Evolutionary conservation across 2,113 vertebrate genomes (phyloP).

Genomic region (Cariama cristata): DNA sequence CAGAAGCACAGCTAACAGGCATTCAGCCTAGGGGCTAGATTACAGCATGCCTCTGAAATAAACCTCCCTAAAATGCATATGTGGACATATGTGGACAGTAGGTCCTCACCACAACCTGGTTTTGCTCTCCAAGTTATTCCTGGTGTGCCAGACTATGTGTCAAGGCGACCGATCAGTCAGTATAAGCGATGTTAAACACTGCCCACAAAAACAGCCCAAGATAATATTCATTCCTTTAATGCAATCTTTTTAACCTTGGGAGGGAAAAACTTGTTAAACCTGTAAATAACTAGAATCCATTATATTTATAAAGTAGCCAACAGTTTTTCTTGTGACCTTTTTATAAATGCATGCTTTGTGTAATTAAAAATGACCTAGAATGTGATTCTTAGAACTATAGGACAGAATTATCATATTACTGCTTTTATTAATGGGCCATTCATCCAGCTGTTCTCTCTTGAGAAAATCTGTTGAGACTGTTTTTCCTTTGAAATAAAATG

Average conservation of each 20-base stretch:
- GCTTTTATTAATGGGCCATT: neutral
- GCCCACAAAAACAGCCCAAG: neutral
- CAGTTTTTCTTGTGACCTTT: neutral
- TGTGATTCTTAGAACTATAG: neutral
- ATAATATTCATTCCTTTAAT: neutral
- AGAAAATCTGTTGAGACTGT: neutral
- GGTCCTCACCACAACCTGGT: neutral
- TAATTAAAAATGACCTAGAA: neutral
- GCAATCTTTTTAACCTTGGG: neutral
- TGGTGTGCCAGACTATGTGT: neutral
- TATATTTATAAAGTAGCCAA: neutral
- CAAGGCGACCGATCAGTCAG: rapidly evolving
- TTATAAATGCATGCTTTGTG: neutral
- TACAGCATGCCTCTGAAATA: neutral
- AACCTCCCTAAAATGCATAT: neutral
- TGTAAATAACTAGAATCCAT: neutral
- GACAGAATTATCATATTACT: conserved; percentile 7
- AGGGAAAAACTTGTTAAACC: neutral
- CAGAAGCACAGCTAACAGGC: neutral
- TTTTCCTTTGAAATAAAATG: neutral
- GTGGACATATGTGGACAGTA: neutral
- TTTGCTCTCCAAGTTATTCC: neutral
- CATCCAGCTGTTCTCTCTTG: neutral
- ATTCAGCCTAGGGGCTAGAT: neutral
- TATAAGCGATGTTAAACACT: neutral